Evolutionary conservation across 2,113 vertebrate species (phyloP).

Genomic region (Rhea americana): DNA sequence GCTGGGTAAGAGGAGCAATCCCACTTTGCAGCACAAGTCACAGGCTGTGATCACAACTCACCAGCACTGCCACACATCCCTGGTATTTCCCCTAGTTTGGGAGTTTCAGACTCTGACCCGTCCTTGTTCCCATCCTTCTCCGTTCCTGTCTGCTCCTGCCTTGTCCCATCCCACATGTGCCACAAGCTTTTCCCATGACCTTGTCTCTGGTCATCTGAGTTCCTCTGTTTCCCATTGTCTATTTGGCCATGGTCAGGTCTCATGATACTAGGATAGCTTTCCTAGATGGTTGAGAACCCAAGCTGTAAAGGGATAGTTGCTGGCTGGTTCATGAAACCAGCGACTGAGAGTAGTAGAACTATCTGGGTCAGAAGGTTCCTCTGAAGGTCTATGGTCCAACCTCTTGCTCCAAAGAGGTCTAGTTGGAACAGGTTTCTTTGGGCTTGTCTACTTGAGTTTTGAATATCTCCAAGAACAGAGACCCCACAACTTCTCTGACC

Average conservation of each 20-base stretch:
- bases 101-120: too few species aligned
- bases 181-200: too few species aligned
- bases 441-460: background rate
- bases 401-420: background rate
- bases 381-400: background rate
- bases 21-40: background rate
- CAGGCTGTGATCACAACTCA: background rate
- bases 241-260: background rate
- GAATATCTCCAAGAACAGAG: background rate
- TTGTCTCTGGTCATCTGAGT: too few species aligned
- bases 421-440: background rate
- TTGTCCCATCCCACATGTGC: too few species aligned
- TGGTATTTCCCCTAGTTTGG: background rate
- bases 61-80: background rate
- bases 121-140: too few species aligned
- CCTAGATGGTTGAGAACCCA: background rate
- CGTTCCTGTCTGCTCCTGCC: too few species aligned
- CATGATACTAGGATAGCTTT: background rate
- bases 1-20: background rate
- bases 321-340: background rate
- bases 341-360: background rate
- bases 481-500: background rate
- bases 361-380: background rate
- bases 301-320: background rate
- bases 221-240: background rate